phyloP scores from a whole-genome alignment of 2,797 vertebrate species.

The Catharus ustulatus region DNA sequence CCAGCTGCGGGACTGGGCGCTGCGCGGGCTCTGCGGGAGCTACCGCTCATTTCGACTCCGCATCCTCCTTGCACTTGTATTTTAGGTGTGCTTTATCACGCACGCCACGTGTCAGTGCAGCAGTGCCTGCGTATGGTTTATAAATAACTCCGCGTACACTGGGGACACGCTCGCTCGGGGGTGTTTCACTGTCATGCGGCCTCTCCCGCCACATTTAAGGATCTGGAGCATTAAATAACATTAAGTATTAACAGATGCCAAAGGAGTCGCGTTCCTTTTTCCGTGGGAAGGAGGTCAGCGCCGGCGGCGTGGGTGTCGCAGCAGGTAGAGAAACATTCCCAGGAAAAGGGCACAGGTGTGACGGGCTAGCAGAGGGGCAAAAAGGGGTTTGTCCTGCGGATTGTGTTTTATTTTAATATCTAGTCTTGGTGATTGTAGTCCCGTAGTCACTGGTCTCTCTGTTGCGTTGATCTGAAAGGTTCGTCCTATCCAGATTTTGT shows the following conservation, averaged over 20 bases:
- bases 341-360: background rate
- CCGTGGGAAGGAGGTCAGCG: background rate
- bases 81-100: background rate
- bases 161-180: background rate
- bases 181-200: background rate
- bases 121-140: background rate
- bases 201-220: background rate
- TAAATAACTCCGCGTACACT: background rate
- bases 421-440: background rate
- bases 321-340: background rate
- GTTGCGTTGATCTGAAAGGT: background rate
- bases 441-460: accelerated
- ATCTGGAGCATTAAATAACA: background rate
- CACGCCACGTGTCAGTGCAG: background rate
- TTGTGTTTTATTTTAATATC: background rate
- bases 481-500: background rate
- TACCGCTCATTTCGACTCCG: accelerated
- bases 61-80: accelerated
- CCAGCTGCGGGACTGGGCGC: accelerated
- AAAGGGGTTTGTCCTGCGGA: background rate
- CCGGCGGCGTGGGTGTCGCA: background rate
- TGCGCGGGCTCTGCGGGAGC: accelerated
- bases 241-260: background rate
- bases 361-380: accelerated
- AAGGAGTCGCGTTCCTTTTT: background rate